These are phyloP conservation scores for Alcedo quadribrachys DNA, from an alignment of 2,797 vertebrate genomes.

Conservation along the genomic window DNA sequence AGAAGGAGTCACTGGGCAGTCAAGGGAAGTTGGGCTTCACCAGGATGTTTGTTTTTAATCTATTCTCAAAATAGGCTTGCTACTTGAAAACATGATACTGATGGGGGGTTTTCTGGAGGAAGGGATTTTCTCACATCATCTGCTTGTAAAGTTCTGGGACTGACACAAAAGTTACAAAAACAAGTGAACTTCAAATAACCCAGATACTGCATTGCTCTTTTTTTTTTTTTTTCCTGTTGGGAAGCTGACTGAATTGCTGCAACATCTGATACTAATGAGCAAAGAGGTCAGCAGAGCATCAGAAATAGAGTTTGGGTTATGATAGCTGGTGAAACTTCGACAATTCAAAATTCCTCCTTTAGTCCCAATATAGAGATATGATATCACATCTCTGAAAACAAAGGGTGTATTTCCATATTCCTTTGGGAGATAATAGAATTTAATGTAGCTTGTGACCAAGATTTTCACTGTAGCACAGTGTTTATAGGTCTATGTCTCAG, in stretches of 20 bases:
- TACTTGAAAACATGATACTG: rapidly evolving
- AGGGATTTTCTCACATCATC: background rate
- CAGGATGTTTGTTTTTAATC: background rate
- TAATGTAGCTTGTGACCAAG: background rate
- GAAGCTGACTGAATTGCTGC: background rate
- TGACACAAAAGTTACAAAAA: background rate
- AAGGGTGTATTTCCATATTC: background rate
- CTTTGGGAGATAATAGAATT: background rate
- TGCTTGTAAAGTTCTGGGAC: background rate
- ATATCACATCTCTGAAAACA: background rate
- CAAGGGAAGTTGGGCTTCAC: background rate
- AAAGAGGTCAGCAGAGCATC: background rate
- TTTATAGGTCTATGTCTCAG: background rate
- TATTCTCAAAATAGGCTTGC: background rate
- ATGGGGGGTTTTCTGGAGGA: background rate
- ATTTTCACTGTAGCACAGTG: background rate
- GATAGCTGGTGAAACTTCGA: rapidly evolving
- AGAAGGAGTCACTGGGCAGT: background rate
- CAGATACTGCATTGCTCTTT: background rate
- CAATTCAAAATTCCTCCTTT: background rate
- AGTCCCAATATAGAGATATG: background rate
- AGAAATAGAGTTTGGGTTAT: background rate
- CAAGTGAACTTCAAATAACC: background rate
- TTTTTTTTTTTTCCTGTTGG: background rate
- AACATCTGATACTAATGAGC: background rate